Percentiles rank a stretch among this genome's conserved stretches.
Conservation (phyloP, 2,888 invertebrate species). For the Cryptosula pallasiana region DNA sequence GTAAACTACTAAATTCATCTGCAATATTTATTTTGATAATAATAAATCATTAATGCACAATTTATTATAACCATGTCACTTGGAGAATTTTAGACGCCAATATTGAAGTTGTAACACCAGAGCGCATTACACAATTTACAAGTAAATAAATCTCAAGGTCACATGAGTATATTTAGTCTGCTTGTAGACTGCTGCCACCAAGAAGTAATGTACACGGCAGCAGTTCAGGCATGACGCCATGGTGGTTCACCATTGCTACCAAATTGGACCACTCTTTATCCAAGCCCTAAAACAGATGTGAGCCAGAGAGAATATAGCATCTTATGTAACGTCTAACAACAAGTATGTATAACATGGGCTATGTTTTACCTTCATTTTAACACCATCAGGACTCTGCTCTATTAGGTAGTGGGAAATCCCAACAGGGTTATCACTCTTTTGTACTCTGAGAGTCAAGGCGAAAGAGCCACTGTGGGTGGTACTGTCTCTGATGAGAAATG, state of each 20-base stretch:
- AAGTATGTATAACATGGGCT: background rate
- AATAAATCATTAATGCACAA: too few relatives aligned
- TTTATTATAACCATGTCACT: too few relatives aligned
- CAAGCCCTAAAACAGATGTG: conserved; percentile 68
- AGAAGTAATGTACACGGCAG: conserved; percentile 75
- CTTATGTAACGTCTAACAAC: background rate
- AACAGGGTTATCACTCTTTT: conserved; percentile 75
- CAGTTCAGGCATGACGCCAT: conserved; percentile 94
- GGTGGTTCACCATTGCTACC: conserved; percentile 87
- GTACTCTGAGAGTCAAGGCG: conserved; percentile 87
- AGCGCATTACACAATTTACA: too few relatives aligned
- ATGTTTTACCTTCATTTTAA: background rate
- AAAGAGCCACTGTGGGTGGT: conserved; percentile 89
- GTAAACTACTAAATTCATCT: too few relatives aligned
- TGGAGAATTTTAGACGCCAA: too few relatives aligned
- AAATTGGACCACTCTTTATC: conserved; percentile 91
- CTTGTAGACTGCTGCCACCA: too few relatives aligned
- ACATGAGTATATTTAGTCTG: too few relatives aligned
- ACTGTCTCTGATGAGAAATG: conserved; percentile 90
- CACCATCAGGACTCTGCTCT: conserved; percentile 38
- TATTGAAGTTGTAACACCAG: too few relatives aligned
- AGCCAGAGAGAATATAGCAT: background rate
- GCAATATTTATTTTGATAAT: too few relatives aligned
- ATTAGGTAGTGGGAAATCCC: conserved; percentile 95
- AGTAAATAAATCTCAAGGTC: too few relatives aligned